Percentiles rank a stretch among this genome's conserved stretches.
These are phyloP conservation scores for Macrosteles quadrilineatus DNA, from an alignment of 1,140 invertebrate genomes.

Conservation along the genomic window DNA sequence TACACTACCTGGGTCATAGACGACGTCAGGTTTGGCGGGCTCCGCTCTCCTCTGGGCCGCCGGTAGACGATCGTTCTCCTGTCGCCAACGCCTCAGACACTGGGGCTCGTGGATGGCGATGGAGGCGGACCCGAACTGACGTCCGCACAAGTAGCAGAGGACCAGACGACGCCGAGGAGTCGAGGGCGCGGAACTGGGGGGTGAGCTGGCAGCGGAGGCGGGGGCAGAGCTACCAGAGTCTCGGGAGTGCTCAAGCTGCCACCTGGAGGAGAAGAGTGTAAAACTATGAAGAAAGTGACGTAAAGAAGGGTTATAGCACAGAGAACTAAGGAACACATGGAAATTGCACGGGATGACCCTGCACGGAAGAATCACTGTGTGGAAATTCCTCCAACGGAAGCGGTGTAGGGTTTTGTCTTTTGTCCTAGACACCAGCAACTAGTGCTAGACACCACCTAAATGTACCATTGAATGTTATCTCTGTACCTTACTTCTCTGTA, in stretches of 20 bases:
- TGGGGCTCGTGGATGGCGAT: slow-evolving; percentile 77
- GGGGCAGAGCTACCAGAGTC: slow-evolving; percentile 4
- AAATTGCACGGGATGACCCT: too few species aligned
- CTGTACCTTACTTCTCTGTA: too few species aligned
- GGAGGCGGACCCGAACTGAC: slow-evolving; percentile 70
- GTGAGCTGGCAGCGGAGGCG: not conserved
- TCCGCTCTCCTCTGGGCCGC: slow-evolving; percentile 57
- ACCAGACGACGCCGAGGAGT: slow-evolving; percentile 43
- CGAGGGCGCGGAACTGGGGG: not conserved
- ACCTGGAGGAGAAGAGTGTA: slow-evolving; percentile 29
- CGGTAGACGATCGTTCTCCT: slow-evolving; percentile 67
- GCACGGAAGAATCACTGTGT: too few species aligned
- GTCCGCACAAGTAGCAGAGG: slow-evolving; percentile 72
- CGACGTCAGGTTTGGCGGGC: slow-evolving; percentile 64
- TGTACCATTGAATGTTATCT: too few species aligned
- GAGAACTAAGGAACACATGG: too few species aligned
- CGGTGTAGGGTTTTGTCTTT: too few species aligned
- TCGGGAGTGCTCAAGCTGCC: slow-evolving; percentile 51
- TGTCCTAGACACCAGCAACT: too few species aligned
- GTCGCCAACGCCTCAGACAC: slow-evolving; percentile 73
- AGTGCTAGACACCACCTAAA: too few species aligned
- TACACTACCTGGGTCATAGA: slow-evolving; percentile 53
- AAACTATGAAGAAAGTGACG: not conserved
- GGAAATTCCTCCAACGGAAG: too few species aligned
- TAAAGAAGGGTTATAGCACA: too few species aligned